Evolutionary conservation across 1,140 invertebrate genomes (phyloP).

Genomic region (Scaptodrosophila lebanonensis): DNA sequence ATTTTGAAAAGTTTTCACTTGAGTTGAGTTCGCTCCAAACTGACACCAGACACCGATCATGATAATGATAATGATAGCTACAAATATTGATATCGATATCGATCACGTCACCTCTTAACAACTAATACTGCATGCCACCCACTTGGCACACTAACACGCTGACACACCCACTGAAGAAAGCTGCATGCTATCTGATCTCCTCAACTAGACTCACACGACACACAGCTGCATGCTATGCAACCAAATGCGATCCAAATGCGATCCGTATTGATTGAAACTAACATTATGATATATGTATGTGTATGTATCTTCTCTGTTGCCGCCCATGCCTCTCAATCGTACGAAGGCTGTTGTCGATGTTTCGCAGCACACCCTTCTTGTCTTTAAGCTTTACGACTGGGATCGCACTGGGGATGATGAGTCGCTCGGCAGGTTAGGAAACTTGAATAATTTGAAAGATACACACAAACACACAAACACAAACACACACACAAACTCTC

Average conservation of each 20-base stretch:
- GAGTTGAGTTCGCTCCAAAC: constrained; percentile 1
- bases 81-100: constrained; percentile 1
- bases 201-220: no score
- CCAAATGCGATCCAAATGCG: no score
- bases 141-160: constrained; percentile 1
- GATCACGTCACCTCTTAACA: not conserved
- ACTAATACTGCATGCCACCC: constrained; percentile 27
- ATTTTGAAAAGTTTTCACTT: not conserved
- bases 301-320: no score
- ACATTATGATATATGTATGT: no score
- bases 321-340: constrained; percentile 8
- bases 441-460: no score
- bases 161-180: constrained; percentile 29
- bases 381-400: constrained; percentile 85
- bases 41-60: not conserved
- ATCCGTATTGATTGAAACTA: no score
- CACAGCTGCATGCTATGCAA: no score
- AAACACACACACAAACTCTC: no score
- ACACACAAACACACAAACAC: no score
- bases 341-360: constrained; percentile 76
- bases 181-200: constrained; percentile 22
- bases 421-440: constrained; percentile 87
- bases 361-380: constrained; percentile 77
- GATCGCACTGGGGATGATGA: constrained; percentile 87
- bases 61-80: no score